Evolutionary conservation across 2,888 invertebrate species (phyloP).

Genomic region (Temnothorax ravouxi): DNA sequence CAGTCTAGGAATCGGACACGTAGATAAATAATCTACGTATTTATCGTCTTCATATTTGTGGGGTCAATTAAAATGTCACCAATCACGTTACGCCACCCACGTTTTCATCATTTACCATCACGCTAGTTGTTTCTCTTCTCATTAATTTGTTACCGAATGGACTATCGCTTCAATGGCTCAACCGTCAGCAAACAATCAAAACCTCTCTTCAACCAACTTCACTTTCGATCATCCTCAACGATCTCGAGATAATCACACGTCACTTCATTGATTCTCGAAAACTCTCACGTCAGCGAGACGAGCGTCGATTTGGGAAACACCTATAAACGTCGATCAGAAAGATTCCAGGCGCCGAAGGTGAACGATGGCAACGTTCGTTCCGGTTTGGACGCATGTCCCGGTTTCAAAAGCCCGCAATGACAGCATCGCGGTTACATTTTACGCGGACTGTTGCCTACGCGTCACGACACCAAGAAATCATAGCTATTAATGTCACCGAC

Average conservation of each 20-base stretch:
- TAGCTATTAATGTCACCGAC: slow-evolving; percentile 70
- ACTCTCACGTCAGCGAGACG: slow-evolving; percentile 7
- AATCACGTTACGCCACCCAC: background rate
- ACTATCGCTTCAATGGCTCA: slow-evolving; percentile 10
- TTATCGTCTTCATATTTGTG: background rate
- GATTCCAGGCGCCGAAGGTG: slow-evolving; percentile 9
- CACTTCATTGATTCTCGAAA: slow-evolving; percentile 46
- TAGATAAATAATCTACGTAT: background rate
- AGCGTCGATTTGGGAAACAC: slow-evolving; percentile 37
- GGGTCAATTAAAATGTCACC: slow-evolving; percentile 18
- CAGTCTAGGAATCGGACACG: background rate
- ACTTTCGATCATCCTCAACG: slow-evolving; percentile 41
- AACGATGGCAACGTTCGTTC: slow-evolving; percentile 15
- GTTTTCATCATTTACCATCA: slow-evolving; percentile 17
- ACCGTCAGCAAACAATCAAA: slow-evolving; percentile 29
- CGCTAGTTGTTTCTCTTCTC: slow-evolving; percentile 19
- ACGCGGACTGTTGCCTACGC: slow-evolving; percentile 68
- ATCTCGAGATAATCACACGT: slow-evolving; percentile 41
- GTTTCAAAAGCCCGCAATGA: slow-evolving; percentile 65
- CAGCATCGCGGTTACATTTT: slow-evolving; percentile 63
- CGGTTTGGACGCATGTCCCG: slow-evolving; percentile 43
- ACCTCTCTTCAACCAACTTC: slow-evolving; percentile 32
- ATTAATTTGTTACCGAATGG: slow-evolving; percentile 9
- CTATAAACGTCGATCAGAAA: slow-evolving; percentile 44
- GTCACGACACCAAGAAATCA: slow-evolving; percentile 70